Evolutionary conservation across 2,888 invertebrate genomes (phyloP).

Genomic region (Campoletis raptor): DNA sequence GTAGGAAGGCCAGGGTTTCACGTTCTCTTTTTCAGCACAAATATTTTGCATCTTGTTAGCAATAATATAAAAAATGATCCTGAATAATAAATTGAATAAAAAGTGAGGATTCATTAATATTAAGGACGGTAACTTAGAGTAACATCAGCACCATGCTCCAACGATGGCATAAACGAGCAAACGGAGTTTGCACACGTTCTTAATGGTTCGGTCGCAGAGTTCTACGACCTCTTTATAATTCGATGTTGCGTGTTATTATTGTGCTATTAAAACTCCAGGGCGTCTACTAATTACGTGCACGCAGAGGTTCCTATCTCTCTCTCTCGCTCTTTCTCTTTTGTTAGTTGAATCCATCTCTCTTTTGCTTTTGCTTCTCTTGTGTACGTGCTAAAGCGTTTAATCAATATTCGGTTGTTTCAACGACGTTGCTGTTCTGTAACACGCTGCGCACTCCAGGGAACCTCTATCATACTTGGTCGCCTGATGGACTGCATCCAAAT

Average conservation of each 20-base stretch:
- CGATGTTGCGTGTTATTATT: slow-evolving; percentile 83
- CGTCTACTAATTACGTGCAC: slow-evolving; percentile 82
- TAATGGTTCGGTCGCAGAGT: slow-evolving; percentile 72
- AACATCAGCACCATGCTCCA: slow-evolving; percentile 48
- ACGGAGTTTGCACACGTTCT: slow-evolving; percentile 71
- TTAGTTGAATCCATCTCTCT: slow-evolving; percentile 40
- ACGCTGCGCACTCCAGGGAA: slow-evolving; percentile 56
- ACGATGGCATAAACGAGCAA: slow-evolving; percentile 61
- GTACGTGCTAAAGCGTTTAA: slow-evolving; percentile 75
- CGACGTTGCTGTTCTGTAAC: slow-evolving; percentile 64
- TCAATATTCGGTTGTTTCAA: slow-evolving; percentile 79
- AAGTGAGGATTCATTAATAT: neutral
- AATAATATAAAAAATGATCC: neutral
- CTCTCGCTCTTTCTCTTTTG: slow-evolving; percentile 51
- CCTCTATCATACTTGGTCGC: slow-evolving; percentile 39
- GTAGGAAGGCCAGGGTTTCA: too few species aligned
- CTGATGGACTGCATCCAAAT: slow-evolving; percentile 40
- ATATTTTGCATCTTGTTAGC: neutral
- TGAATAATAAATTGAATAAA: neutral
- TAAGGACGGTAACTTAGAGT: slow-evolving; percentile 39
- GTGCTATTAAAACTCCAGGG: slow-evolving; percentile 81
- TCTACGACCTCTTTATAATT: slow-evolving; percentile 79
- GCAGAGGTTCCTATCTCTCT: slow-evolving; percentile 70
- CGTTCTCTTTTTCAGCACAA: neutral
- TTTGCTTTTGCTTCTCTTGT: slow-evolving; percentile 38